Base-by-base conservation (phyloP, 2,113 vertebrate species). In the Bombycilla garrulus region DNA sequence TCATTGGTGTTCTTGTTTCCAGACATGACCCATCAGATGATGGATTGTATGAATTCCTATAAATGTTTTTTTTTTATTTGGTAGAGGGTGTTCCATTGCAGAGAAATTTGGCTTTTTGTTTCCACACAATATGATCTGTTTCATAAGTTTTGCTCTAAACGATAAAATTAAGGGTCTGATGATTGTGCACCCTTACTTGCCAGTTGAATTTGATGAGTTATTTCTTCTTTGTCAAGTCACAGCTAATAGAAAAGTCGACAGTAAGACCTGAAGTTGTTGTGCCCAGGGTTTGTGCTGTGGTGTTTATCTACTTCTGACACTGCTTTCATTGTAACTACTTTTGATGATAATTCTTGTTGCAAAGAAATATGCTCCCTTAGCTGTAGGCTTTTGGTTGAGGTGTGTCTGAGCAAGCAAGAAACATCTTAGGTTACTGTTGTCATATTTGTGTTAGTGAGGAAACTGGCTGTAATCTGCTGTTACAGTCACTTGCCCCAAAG, bases 331-430 rank as follows among this genome's bases (percentile, higher is more conserved):
- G 1, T 53, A 48, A 25, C 26, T 48, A 2, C 28, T 79, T 71
- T 54, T 0, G 2, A 4, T 44, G 54, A 45, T 33, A 12, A 8
- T 54, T 87, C 36, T 54, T 47, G 53, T 6, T 73, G 50, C 0
- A 0, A 6, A 44, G 33, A 58, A 70, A 13, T 35, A 7, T 5
- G 5, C 9, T 19, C 3, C 2, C 7, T 62, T 72, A 26, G 7
- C 70, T 54, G n/a, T 38, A 50, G 67, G 47, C 48, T 44, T 73
- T 81, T 57, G 67, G 20, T 19, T 88, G 62, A 91, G 78, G 47
- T 81, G 35, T 86, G 72, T 62, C 80, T 73, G 76, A 81, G 42
- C 40, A 74, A 76, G 71, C 29, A 44, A 82, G 78, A 64, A 76
- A 29, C 47, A 50, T 17, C n/a, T 53, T 36, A 11, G 54, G 51